Percentiles rank a stretch among this genome's conserved stretches.
Conservation (phyloP, 1,140 invertebrate species). For the Calosoma granatense region DNA sequence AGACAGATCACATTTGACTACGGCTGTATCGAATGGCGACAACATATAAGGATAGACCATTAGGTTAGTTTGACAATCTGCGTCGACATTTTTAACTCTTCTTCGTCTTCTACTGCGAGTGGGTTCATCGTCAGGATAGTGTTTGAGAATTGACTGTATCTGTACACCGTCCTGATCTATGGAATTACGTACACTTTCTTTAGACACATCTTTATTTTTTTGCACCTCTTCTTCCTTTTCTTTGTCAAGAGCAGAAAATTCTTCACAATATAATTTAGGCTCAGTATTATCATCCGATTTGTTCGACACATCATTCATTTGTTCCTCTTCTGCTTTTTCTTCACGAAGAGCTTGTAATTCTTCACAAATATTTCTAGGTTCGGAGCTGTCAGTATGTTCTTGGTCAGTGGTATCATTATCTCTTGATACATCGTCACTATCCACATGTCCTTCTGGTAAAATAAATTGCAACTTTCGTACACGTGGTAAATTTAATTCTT, state of each 20-base stretch:
- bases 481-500: background rate
- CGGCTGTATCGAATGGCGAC: background rate
- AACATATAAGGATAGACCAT: background rate
- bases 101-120: background rate
- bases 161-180: no score
- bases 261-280: background rate
- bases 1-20: background rate
- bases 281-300: background rate
- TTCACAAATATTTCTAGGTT: background rate
- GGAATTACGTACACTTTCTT: background rate
- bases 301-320: background rate
- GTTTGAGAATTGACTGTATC: background rate
- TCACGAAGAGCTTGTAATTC: background rate
- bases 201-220: background rate
- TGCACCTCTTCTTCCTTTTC: background rate
- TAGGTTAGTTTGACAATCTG: background rate
- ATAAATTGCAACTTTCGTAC: background rate
- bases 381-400: background rate
- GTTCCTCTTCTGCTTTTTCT: background rate
- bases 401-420: background rate
- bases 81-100: background rate
- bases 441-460: background rate
- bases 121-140: background rate
- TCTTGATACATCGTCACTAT: background rate
- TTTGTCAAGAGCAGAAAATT: background rate